Evolutionary conservation across 2,888 invertebrate species (phyloP).

Genomic region (Eueremaeus valkanovi): DNA sequence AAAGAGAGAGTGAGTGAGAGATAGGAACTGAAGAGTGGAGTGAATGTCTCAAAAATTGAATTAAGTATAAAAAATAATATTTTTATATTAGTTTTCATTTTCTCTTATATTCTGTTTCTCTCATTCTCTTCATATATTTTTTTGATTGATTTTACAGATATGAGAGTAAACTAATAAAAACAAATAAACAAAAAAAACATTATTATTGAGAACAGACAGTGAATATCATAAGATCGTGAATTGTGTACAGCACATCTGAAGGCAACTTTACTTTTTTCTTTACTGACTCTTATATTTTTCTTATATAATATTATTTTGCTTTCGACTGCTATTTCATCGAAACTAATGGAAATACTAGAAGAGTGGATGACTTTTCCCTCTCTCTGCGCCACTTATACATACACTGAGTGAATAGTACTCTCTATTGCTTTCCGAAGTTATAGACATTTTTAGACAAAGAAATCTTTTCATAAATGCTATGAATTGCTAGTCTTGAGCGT

Average conservation of each 20-base stretch:
- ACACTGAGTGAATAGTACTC: background rate
- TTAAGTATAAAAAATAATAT: background rate
- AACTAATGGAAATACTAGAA: background rate
- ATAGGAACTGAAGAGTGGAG: too few relatives aligned
- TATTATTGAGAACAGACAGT: too few relatives aligned
- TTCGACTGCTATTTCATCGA: too few relatives aligned
- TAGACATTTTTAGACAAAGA: constrained; percentile 5
- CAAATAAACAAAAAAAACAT: constrained; percentile 6
- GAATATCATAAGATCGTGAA: too few relatives aligned
- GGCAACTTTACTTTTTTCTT: too few relatives aligned
- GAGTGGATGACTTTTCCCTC: background rate
- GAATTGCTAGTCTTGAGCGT: background rate
- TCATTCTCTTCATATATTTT: background rate
- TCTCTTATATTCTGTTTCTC: background rate
- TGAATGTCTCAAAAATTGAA: background rate
- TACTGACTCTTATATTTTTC: too few relatives aligned
- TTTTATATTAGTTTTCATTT: background rate
- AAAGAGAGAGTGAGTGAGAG: too few relatives aligned
- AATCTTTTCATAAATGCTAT: constrained; percentile 19
- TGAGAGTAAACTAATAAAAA: background rate
- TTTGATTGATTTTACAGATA: constrained; percentile 8
- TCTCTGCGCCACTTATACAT: too few relatives aligned
- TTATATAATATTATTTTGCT: too few relatives aligned
- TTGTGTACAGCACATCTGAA: too few relatives aligned
- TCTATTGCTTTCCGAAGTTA: background rate